These are phyloP conservation scores for Hedya salicella DNA, from an alignment of 2,888 invertebrate genomes.

Conservation along the genomic window DNA sequence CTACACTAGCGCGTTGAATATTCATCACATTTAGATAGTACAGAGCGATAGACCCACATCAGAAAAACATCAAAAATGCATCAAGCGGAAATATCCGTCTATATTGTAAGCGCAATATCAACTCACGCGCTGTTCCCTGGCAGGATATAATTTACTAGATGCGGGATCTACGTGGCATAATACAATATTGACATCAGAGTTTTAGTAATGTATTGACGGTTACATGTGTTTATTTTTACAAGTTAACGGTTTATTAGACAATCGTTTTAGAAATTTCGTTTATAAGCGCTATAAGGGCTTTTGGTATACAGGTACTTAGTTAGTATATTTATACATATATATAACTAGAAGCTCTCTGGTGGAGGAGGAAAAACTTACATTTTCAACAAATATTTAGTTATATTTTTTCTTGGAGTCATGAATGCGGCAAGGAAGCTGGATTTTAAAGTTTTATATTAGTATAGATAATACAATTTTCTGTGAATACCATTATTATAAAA, in stretches of 20 bases:
- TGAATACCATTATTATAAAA: too few relatives aligned
- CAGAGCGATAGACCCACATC: constrained; percentile 84
- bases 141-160: constrained; percentile 19
- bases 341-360: too few relatives aligned
- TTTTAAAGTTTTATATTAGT: too few relatives aligned
- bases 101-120: constrained; percentile 79
- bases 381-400: too few relatives aligned
- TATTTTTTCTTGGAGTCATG: too few relatives aligned
- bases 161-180: constrained; percentile 28
- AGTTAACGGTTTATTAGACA: not conserved
- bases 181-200: constrained; percentile 14
- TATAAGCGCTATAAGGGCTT: too few relatives aligned
- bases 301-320: too few relatives aligned
- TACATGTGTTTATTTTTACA: not conserved
- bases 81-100: constrained; percentile 83
- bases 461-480: too few relatives aligned
- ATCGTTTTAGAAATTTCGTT: too few relatives aligned
- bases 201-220: not conserved
- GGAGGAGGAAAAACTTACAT: too few relatives aligned
- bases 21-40: constrained; percentile 84
- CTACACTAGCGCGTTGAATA: constrained; percentile 77
- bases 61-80: constrained; percentile 86
- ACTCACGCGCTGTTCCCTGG: constrained; percentile 58
- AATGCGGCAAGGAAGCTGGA: too few relatives aligned
- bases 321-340: too few relatives aligned